These are phyloP conservation scores for Sebastes cheni DNA, from an alignment of 2,797 vertebrate genomes.

Conservation along the genomic window DNA sequence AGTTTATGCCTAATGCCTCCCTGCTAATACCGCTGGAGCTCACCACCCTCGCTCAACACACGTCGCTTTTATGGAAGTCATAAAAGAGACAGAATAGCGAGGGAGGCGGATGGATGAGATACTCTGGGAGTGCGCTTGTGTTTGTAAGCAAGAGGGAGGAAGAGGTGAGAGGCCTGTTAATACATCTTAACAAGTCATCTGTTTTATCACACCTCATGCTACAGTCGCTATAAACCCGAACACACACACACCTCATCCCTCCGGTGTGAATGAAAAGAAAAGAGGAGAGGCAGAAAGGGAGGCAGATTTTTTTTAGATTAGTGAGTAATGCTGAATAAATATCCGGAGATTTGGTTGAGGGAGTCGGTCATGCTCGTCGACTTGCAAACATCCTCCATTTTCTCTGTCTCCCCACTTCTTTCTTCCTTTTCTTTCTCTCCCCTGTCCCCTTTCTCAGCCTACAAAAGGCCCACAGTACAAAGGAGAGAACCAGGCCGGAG, in stretches of 20 bases:
- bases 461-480: conserved; percentile 72
- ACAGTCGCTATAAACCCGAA: conserved; percentile 14
- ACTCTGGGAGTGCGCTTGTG: conserved; percentile 32
- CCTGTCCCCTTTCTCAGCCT: conserved; percentile 57
- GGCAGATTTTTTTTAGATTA: conserved; percentile 73
- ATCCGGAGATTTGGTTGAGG: conserved; percentile 79
- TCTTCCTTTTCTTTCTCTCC: conserved; percentile 36
- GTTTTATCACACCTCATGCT: conserved; percentile 54
- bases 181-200: conserved; percentile 60
- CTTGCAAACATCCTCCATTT: conserved; percentile 83
- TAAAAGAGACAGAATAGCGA: conserved; percentile 57
- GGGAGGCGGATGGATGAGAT: conserved; percentile 44
- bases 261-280: conserved; percentile 47
- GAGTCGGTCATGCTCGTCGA: conserved; percentile 80
- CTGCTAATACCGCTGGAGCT: conserved; percentile 74
- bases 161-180: conserved; percentile 72
- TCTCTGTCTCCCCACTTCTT: conserved; percentile 46
- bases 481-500: conserved; percentile 70
- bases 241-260: conserved; percentile 15
- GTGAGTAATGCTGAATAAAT: conserved; percentile 83
- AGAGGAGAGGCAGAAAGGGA: conserved; percentile 41
- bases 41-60: conserved; percentile 47
- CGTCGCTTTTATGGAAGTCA: conserved; percentile 58
- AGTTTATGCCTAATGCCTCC: conserved; percentile 85
- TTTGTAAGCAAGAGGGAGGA: conserved; percentile 40